Evolutionary conservation across 2,888 invertebrate genomes (phyloP), one percentile per base, ranked within the genome.

Genomic region (Drosophila kokeensis): DNA sequence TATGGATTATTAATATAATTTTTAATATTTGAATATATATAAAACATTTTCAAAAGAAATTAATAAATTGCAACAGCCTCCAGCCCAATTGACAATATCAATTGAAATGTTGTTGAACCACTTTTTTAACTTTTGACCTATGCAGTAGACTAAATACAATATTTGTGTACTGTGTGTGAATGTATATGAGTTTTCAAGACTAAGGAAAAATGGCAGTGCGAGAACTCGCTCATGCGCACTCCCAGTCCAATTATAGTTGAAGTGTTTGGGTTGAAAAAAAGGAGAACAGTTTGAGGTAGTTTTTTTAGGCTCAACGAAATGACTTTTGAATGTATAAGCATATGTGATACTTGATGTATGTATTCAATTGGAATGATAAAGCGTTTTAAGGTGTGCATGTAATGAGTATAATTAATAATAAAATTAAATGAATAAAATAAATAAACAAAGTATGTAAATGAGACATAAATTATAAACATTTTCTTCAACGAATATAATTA

Each of bases 151-250:
- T 24, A 32, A 57, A 50, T 13, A 27, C 4, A 32, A 27, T 11
- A 13, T 50, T 5, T 24, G 3, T 24, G 18, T 13, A 27, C 27
- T 50, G 3, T 18, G 18, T 27, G 15, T 60, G 24, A 36, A 34
- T 24, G 15, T 18, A 8, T 3, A 8, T 52, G 27, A 65, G 58
- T 18, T 36, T 71, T 74, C 42, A 49, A 34, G 57, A 52, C 48
- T 48, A 52, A 64, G 49, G 48, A 52, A 67, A 34, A 55, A 42
- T 32, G 36, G 54, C 40, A 65, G 60, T 61, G 55, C 30, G 53
- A 65, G 74, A 69, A 55, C 52, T 62, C 42, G 89, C 70, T 73
- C 85, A 85, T 85, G 85, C 90, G 85, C 83, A 76, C 7, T 53
- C 10, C 48, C 38, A 45, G 36, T 48, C 27, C 7, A 38, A 24